Evolutionary conservation across 2,797 vertebrate genomes (phyloP).

Genomic region (Strix occidentalis): DNA sequence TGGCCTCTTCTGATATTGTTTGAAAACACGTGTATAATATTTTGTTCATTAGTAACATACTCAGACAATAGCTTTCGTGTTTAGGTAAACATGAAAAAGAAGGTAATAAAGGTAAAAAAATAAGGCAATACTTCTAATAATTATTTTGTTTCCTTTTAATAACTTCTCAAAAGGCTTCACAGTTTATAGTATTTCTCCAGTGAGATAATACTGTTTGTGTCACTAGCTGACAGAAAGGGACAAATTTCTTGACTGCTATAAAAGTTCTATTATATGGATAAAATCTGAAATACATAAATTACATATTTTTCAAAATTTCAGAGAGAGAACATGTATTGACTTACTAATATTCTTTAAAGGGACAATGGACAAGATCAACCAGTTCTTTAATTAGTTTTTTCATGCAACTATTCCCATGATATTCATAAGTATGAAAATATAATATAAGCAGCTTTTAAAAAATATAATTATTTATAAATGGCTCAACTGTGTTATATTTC

Average conservation of each 20-base stretch:
- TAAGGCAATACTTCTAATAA: background rate
- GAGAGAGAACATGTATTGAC: background rate
- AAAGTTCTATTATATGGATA: background rate
- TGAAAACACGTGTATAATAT: background rate
- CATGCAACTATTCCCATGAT: background rate
- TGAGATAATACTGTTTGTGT: background rate
- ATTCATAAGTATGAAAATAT: background rate
- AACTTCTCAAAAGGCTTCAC: background rate
- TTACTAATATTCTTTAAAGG: background rate
- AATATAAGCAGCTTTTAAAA: background rate
- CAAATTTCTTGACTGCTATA: background rate
- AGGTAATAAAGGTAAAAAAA: background rate
- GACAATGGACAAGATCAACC: background rate
- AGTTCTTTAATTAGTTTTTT: conserved; percentile 28
- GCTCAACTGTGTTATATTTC: background rate
- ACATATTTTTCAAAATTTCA: background rate
- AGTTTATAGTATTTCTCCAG: background rate
- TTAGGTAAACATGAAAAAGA: background rate
- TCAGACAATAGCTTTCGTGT: background rate
- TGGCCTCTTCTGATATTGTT: background rate
- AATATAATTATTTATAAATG: background rate
- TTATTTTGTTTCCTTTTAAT: background rate
- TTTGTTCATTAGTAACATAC: background rate
- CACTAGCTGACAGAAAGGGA: background rate
- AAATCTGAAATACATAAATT: background rate